Percentiles rank a stretch among this genome's conserved stretches.
These are phyloP conservation scores for Anabacerthia variegaticeps DNA, from an alignment of 2,797 vertebrate genomes.

Conservation along the genomic window DNA sequence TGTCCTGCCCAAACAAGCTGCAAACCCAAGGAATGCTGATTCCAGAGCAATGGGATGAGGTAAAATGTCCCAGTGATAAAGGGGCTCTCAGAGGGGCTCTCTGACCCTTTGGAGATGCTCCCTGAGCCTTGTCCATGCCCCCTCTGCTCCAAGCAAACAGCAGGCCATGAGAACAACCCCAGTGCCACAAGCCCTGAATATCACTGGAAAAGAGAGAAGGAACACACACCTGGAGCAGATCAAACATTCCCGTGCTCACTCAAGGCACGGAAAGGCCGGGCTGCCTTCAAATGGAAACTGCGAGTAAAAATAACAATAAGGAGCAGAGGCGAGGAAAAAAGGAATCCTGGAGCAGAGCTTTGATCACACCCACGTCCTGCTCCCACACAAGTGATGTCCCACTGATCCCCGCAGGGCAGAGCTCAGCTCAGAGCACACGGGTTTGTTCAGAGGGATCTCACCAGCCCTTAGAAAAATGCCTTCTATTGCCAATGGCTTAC, in stretches of 20 bases:
- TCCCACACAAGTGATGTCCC: neutral
- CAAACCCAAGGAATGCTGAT: neutral
- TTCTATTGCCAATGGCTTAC: neutral
- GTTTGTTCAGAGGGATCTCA: neutral
- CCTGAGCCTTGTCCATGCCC: neutral
- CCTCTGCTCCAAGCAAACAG: neutral
- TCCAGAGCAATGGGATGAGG: neutral
- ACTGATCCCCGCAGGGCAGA: neutral
- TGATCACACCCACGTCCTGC: neutral
- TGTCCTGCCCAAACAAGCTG: neutral
- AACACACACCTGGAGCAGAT: neutral
- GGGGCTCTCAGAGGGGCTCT: neutral
- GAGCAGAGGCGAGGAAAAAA: neutral
- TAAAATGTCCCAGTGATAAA: neutral
- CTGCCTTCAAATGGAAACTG: neutral
- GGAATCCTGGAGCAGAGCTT: neutral
- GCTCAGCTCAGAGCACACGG: neutral
- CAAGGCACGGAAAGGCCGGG: neutral
- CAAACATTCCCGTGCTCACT: neutral
- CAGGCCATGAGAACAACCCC: neutral
- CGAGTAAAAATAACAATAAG: neutral
- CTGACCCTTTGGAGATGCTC: neutral
- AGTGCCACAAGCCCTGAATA: neutral
- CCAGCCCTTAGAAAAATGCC: neutral
- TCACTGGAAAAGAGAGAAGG: neutral